These are phyloP conservation scores for Gila orcuttii DNA, from an alignment of 2,113 vertebrate species.

Conservation along the genomic window DNA sequence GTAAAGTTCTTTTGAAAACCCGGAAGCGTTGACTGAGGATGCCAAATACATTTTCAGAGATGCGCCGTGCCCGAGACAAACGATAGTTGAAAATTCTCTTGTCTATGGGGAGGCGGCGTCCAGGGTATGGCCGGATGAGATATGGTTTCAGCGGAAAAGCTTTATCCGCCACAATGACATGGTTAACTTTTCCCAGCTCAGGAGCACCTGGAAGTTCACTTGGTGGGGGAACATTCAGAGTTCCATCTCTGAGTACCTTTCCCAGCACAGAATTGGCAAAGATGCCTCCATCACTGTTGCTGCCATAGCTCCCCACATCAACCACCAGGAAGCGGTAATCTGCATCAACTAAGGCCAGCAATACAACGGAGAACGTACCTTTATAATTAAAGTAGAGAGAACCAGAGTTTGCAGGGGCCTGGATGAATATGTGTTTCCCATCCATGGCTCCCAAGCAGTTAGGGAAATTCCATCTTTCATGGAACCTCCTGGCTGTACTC, in stretches of 20 bases:
- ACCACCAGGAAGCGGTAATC: too few species aligned
- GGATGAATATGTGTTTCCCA: too few species aligned
- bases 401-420: too few species aligned
- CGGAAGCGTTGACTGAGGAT: not conserved
- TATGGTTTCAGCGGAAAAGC: not conserved
- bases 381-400: too few species aligned
- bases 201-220: not conserved
- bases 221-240: constrained; percentile 16
- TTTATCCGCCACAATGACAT: not conserved
- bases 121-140: not conserved
- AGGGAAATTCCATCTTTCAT: too few species aligned
- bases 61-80: not conserved
- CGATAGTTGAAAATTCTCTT: not conserved
- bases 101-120: not conserved
- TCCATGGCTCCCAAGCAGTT: too few species aligned
- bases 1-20: not conserved
- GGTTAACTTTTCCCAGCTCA: not conserved
- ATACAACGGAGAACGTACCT: too few species aligned
- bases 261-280: constrained; percentile 1
- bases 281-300: constrained; percentile 9
- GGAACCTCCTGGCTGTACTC: too few species aligned
- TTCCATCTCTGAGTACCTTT: not conserved
- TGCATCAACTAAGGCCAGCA: too few species aligned
- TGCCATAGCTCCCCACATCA: constrained; percentile 9
- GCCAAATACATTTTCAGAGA: not conserved